Conservation (phyloP, 2,797 vertebrate genomes). For the Pipistrellus pygmaeus region DNA sequence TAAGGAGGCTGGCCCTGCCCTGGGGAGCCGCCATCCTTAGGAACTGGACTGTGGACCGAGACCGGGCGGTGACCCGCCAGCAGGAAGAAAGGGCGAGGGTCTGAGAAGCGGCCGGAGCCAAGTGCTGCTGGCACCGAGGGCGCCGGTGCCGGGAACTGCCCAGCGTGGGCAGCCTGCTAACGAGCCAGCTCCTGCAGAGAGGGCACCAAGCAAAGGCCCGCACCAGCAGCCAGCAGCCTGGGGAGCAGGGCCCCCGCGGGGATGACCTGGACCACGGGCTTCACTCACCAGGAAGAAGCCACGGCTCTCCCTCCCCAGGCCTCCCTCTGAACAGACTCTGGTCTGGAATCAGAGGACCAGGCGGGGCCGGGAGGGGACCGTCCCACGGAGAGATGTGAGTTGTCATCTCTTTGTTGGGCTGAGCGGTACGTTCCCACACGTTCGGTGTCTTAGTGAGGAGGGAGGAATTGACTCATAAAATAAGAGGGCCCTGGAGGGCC, state of each 20-base stretch:
- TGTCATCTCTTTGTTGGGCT: background rate
- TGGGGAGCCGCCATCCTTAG: slow-evolving; percentile 60
- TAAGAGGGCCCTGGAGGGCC: background rate
- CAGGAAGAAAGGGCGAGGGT: slow-evolving; percentile 58
- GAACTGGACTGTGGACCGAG: slow-evolving; percentile 28
- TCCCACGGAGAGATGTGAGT: background rate
- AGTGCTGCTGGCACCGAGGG: slow-evolving; percentile 65
- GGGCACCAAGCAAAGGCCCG: background rate
- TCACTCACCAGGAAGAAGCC: background rate
- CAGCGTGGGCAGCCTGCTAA: slow-evolving; percentile 57
- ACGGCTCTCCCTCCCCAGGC: background rate
- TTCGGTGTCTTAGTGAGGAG: background rate
- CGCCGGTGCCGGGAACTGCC: slow-evolving; percentile 46
- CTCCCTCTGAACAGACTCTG: background rate
- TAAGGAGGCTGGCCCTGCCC: slow-evolving; percentile 57
- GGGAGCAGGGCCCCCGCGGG: background rate
- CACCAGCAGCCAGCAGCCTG: too few relatives aligned
- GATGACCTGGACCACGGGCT: background rate
- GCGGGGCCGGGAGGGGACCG: background rate
- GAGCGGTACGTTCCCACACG: background rate
- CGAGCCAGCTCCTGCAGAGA: background rate
- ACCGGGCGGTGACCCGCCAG: slow-evolving; percentile 13
- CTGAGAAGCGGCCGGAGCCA: slow-evolving; percentile 74
- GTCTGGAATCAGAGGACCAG: background rate
- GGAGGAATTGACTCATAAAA: background rate